Evolutionary conservation across 2,797 vertebrate genomes (phyloP), one percentile per base, ranked within the genome.

Genomic region (Tragopan temminckii): DNA sequence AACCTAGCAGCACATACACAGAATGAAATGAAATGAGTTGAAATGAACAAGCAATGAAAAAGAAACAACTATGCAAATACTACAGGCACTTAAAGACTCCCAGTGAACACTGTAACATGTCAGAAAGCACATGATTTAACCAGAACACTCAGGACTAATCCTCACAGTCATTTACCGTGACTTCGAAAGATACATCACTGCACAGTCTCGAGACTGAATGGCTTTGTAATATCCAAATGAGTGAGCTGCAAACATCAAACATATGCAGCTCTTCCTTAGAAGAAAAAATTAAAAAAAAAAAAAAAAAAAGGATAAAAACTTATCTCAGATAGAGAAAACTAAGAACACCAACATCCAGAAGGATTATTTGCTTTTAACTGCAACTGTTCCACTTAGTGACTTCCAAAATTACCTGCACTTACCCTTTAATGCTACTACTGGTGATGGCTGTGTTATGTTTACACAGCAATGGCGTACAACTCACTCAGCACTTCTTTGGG

Each of bases 391-490:
- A 50, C 66, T 89, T 86, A 90, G 4, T 81, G 40, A 85, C n/a
- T 86, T 93, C 52, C 61, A 86, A 85, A 90, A 91, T 63, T 68
- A 88, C 89, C 36, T 90, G 68, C 53, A 53, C 29, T 90, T 94
- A 92, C 48, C 88, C 80, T 84, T 67, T 88, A 67, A 79, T 61
- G 33, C 62, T 88, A 38, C 70, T 81, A 84, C 11, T 81, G 55
- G 35, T 81, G 86, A 92, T 78, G 82, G 48, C 66, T 2, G 1
- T 38, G 27, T 72, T 94, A 89, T 8, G 52, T 86, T 61, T 93
- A 84, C 67, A 91, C 84, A 88, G 74, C 70, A 84, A 43, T 67
- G 48, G 80, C 48, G 93, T 46, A 91, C 88, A 90, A 50, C 52
- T 88, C 70, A 78, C 82, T 87, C 74, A 57, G 58, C n/a, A 90